These are phyloP conservation scores for Corydoras sp. DNA, from an alignment of 2,113 vertebrate species.

Conservation along the genomic window DNA sequence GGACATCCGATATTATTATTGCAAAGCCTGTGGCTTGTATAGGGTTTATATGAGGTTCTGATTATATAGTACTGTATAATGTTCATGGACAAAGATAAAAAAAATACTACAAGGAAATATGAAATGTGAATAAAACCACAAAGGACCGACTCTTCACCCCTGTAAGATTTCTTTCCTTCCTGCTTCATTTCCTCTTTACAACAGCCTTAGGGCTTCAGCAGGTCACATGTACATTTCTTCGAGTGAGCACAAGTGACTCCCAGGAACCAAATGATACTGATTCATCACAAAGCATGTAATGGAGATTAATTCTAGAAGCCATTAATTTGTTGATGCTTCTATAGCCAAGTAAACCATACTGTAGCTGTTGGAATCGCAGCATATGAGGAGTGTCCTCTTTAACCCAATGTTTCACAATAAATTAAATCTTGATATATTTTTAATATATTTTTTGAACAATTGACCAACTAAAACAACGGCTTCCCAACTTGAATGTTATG, in stretches of 20 bases:
- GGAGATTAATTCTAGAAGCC: too few species aligned
- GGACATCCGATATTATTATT: too few species aligned
- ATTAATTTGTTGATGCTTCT: too few species aligned
- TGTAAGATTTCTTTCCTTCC: constrained; percentile 57
- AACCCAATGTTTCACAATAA: too few species aligned
- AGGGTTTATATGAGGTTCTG: not conserved
- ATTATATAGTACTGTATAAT: not conserved
- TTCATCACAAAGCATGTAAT: too few species aligned
- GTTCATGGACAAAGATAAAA: not conserved
- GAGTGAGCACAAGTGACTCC: constrained; percentile 24
- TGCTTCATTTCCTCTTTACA: constrained; percentile 67
- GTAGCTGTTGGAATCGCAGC: too few species aligned
- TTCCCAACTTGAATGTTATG: too few species aligned
- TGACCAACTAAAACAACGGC: too few species aligned
- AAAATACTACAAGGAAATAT: not conserved
- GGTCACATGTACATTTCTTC: constrained; percentile 41
- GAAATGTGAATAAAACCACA: constrained; percentile 36
- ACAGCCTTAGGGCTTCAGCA: constrained; percentile 47
- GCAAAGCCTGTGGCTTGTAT: not conserved
- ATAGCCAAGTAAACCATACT: too few species aligned
- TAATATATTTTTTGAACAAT: too few species aligned
- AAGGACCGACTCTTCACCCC: constrained; percentile 53
- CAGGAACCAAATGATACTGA: not conserved
- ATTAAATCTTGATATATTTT: too few species aligned
- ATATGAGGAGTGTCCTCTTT: too few species aligned